Conservation (phyloP, 2,797 vertebrate genomes). For the Tympanoctomys barrerae region DNA sequence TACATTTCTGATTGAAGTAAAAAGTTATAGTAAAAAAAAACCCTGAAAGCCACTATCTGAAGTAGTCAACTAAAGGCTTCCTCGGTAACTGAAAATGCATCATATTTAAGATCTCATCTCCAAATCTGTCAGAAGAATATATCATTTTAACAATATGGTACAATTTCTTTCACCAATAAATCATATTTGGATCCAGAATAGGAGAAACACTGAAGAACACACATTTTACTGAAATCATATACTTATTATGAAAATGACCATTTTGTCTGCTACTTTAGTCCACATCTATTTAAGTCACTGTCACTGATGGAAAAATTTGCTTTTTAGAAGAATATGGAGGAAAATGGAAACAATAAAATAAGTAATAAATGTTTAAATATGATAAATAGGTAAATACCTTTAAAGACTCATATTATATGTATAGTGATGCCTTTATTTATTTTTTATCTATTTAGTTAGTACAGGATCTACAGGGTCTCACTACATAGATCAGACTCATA, state of each 20-base stretch:
- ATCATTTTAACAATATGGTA: slow-evolving; percentile 13
- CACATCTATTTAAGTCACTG: background rate
- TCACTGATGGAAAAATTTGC: background rate
- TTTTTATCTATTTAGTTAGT: too few relatives aligned
- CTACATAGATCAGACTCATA: too few relatives aligned
- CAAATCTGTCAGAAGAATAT: slow-evolving; percentile 22
- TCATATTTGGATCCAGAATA: slow-evolving; percentile 13
- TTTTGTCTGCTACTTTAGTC: background rate
- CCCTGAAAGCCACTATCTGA: slow-evolving; percentile 24
- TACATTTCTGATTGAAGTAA: background rate
- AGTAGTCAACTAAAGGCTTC: background rate
- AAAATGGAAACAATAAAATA: background rate
- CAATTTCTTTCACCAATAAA: background rate
- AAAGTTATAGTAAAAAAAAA: slow-evolving; percentile 35
- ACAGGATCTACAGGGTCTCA: too few relatives aligned
- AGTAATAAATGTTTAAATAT: slow-evolving; percentile 24
- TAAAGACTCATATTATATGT: background rate
- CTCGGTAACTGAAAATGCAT: background rate
- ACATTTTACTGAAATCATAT: slow-evolving; percentile 1
- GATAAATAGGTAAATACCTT: background rate
- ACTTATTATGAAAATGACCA: background rate
- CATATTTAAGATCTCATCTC: background rate
- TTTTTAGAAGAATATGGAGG: slow-evolving; percentile 9
- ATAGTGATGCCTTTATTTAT: background rate
- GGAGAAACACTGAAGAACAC: background rate